These are phyloP conservation scores for Scotopteryx bipunctaria DNA, from an alignment of 2,888 invertebrate species.

Conservation along the genomic window DNA sequence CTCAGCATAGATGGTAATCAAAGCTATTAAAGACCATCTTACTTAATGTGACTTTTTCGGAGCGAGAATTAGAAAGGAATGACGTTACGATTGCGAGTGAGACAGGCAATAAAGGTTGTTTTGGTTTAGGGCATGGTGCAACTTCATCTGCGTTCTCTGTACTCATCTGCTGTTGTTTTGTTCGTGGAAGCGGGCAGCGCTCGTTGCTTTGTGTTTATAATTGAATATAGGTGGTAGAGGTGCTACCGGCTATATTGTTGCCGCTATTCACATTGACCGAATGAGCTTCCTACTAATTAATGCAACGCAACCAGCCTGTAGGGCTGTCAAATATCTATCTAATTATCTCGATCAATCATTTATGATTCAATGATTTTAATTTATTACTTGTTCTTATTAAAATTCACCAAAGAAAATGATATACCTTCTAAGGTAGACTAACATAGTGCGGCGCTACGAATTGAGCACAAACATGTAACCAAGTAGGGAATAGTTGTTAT, in stretches of 20 bases:
- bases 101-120: slow-evolving; percentile 45
- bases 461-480: background rate
- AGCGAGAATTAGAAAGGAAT: slow-evolving; percentile 62
- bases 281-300: slow-evolving; percentile 76
- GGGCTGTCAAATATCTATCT: slow-evolving; percentile 48
- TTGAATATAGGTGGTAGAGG: slow-evolving; percentile 61
- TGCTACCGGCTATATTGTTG: slow-evolving; percentile 72
- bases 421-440: too few relatives aligned
- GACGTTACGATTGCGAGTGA: slow-evolving; percentile 42
- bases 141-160: slow-evolving; percentile 27
- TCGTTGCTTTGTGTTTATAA: slow-evolving; percentile 63
- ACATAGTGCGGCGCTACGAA: background rate
- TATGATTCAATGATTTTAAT: slow-evolving; percentile 7
- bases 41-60: slow-evolving; percentile 78
- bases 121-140: slow-evolving; percentile 26
- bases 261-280: slow-evolving; percentile 64
- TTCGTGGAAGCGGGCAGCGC: slow-evolving; percentile 43
- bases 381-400: slow-evolving; percentile 8
- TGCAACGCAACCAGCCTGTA: slow-evolving; percentile 45
- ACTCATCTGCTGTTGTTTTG: slow-evolving; percentile 42
- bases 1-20: slow-evolving; percentile 82
- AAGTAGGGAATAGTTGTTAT: slow-evolving; percentile 5
- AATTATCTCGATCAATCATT: slow-evolving; percentile 5
- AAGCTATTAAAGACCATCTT: slow-evolving; percentile 77
- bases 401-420: too few relatives aligned